These are phyloP conservation scores for Nomada flava DNA, from an alignment of 2,888 invertebrate species.

Conservation along the genomic window DNA sequence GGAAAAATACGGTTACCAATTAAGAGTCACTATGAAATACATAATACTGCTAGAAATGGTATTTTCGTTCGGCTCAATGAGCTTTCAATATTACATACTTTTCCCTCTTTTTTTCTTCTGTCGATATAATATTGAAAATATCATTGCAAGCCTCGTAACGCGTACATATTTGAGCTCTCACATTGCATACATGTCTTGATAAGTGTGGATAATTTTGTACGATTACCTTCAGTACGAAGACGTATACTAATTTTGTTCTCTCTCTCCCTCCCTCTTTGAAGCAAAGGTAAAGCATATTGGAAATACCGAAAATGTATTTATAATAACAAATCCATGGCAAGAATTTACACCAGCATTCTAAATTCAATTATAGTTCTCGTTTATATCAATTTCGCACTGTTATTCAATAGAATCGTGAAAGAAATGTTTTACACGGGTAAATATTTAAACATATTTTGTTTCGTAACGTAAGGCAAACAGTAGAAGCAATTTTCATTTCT, in stretches of 20 bases:
- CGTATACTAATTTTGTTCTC: constrained; percentile 26
- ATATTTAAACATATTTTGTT: constrained; percentile 15
- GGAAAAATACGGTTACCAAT: constrained; percentile 36
- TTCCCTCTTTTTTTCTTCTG: too few relatives aligned
- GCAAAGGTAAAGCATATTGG: neutral
- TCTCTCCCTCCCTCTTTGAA: neutral
- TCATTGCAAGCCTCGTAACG: constrained; percentile 41
- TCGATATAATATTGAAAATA: constrained; percentile 28
- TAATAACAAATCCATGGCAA: constrained; percentile 1
- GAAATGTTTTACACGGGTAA: constrained; percentile 5
- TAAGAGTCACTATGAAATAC: constrained; percentile 38
- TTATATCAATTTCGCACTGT: constrained; percentile 13
- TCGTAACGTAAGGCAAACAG: constrained; percentile 2
- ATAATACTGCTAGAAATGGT: constrained; percentile 55
- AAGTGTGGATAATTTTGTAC: constrained; percentile 39
- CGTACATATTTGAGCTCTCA: constrained; percentile 55
- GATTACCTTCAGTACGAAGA: constrained; percentile 24
- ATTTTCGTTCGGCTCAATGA: constrained; percentile 44
- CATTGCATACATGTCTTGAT: constrained; percentile 52
- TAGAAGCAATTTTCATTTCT: constrained; percentile 2
- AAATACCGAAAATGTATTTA: constrained; percentile 7
- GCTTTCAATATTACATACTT: constrained; percentile 26
- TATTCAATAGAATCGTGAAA: neutral
- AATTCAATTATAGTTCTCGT: constrained; percentile 6
- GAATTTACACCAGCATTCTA: neutral